phyloP scores from a whole-genome alignment of 2,888 invertebrate species.

The Leptarthrus brevirostris region DNA sequence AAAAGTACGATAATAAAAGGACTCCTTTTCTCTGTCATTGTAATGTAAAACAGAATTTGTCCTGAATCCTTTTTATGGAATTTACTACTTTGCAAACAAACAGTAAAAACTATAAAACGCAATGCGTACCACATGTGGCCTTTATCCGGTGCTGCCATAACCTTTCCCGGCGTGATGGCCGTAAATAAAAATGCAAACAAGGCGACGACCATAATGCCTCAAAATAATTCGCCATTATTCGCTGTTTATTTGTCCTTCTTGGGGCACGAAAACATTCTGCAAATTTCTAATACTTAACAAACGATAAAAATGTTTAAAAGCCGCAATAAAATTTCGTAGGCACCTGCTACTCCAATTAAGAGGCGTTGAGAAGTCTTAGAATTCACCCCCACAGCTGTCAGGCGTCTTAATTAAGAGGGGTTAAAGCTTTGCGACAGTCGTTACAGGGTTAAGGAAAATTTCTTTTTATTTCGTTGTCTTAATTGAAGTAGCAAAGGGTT shows the following conservation, averaged over 20 bases:
- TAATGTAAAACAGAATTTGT: not conserved
- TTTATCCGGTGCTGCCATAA: constrained; percentile 29
- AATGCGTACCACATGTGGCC: constrained; percentile 50
- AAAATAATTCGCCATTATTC: constrained; percentile 52
- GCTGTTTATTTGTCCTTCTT: constrained; percentile 51
- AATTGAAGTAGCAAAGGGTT: constrained; percentile 19
- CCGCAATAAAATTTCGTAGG: constrained; percentile 48
- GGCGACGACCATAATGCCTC: constrained; percentile 49
- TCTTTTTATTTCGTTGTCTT: constrained; percentile 18
- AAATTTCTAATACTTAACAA: constrained; percentile 50
- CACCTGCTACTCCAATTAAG: constrained; percentile 52
- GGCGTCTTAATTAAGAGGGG: constrained; percentile 31
- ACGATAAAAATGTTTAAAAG: constrained; percentile 51
- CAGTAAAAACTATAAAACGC: constrained; percentile 52
- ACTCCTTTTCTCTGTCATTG: not conserved
- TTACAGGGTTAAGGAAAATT: constrained; percentile 35
- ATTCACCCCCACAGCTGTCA: constrained; percentile 7
- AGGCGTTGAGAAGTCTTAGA: not conserved
- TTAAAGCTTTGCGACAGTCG: constrained; percentile 21
- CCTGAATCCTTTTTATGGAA: constrained; percentile 28
- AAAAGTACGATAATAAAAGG: constrained; percentile 13
- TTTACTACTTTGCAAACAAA: constrained; percentile 46
- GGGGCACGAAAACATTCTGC: constrained; percentile 15
- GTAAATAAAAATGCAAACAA: constrained; percentile 52
- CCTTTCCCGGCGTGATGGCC: constrained; percentile 28